Percentiles rank a stretch among this genome's conserved stretches.
Conservation (phyloP, 2,888 invertebrate species). For the Drosophila seclusa region DNA sequence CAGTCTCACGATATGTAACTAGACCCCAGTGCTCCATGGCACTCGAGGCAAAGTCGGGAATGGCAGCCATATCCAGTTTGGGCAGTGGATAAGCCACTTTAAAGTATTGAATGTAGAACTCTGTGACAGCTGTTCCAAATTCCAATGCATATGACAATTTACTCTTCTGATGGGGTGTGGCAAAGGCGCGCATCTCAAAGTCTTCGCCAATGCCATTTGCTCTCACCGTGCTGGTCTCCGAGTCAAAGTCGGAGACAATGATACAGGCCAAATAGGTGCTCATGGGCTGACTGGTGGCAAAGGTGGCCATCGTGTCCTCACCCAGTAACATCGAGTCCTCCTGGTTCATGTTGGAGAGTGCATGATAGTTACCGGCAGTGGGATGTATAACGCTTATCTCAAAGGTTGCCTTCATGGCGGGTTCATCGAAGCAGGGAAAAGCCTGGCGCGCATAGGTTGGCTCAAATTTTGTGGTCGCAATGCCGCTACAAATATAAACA, state of each 20-base stretch:
- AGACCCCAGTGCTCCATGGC: conserved; percentile 99
- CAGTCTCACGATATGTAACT: conserved; percentile 94
- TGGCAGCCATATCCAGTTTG: conserved; percentile 88
- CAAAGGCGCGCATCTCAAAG: conserved; percentile 90
- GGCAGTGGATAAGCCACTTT: conserved; percentile 93
- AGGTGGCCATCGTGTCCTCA: conserved; percentile 88
- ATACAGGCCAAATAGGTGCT: conserved; percentile 96
- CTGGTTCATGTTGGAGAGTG: conserved; percentile 89
- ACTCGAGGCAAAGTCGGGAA: conserved; percentile 86
- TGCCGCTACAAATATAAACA: conserved; percentile 86
- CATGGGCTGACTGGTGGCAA: conserved; percentile 94
- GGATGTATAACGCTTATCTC: conserved; percentile 91
- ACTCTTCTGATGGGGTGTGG: conserved; percentile 89
- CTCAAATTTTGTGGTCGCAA: conserved; percentile 96
- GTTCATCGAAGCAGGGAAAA: conserved; percentile 98
- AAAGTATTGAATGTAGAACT: conserved; percentile 94
- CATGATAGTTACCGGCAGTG: conserved; percentile 87
- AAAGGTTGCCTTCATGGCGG: conserved; percentile 94
- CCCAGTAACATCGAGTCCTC: conserved; percentile 46
- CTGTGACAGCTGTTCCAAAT: conserved; percentile 90
- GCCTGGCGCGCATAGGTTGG: conserved; percentile 97
- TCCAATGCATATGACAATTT: conserved; percentile 91
- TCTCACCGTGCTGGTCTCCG: conserved; percentile 85
- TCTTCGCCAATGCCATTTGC: conserved; percentile 86
- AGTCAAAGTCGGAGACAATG: conserved; percentile 94